Base-by-base conservation (phyloP, 2,888 invertebrate genomes). In the Sinopyrophorus schimmeli region DNA sequence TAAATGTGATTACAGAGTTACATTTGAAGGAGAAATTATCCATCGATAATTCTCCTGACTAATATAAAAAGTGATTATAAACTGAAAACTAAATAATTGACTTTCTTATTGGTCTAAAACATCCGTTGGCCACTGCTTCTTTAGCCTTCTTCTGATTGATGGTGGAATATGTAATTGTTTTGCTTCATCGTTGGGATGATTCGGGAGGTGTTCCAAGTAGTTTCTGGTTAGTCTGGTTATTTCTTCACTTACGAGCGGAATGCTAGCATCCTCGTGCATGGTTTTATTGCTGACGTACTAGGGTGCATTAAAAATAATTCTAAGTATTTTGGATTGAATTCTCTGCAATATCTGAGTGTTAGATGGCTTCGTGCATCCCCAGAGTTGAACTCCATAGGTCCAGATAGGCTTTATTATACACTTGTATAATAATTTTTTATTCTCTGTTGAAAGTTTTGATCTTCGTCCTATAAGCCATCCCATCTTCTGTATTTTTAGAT, bases 401-500 rank as follows among this genome's bases (percentile, higher is more conserved):
- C 30, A 30, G 2, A 12, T 30, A 3, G 30, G 16, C 14, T 30
- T 30, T 15, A 30, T 30, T 30, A 30, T 30, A 6, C 34, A 34
- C 12, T 40, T 40, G 24, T 28, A 42, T 3, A 27, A 14, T 16
- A 35, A 24, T 26, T 14, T 38, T 38, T 43, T 34, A 35, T 43
- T 35, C 16, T 43, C 24, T 35, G 35, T 34, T 2, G 34, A 11
- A 9, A 35, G 11, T 21, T 41, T 17, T 35, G 24, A 34, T 35
- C 17, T 43, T 4, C 24, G 42, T 14, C 24, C 42, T 11, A 32
- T 17, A 7, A 42, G 24, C 32, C 42, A 42, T 10, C 21, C n/a
- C 35, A 43, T 35, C 35, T 43, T 14, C 2, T 11, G 26, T n/a
- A 31, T 30, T 31, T 32, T 42, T 32, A 31, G 15, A 9, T 32